These are phyloP conservation scores for Nyctibius bracteatus DNA, from an alignment of 2,113 vertebrate species.

Conservation along the genomic window DNA sequence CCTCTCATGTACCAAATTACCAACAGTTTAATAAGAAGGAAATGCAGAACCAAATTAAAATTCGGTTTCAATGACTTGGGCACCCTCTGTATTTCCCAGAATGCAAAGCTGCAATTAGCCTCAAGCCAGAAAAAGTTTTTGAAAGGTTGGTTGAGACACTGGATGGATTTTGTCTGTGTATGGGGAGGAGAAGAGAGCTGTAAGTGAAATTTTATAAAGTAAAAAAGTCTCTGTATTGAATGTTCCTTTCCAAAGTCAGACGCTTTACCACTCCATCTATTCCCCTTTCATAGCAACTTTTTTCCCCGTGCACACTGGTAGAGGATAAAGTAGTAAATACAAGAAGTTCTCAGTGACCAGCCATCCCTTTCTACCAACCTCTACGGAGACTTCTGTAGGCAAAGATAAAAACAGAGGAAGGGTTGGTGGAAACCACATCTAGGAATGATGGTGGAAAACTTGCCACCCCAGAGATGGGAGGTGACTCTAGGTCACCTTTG, in stretches of 20 bases:
- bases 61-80: constrained; percentile 3
- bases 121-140: constrained; percentile 25
- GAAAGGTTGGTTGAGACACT: background rate
- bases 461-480: background rate
- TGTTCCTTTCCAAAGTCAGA: constrained; percentile 46
- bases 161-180: background rate
- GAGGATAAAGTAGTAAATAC: constrained; percentile 7
- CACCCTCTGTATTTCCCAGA: background rate
- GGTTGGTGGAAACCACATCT: constrained; percentile 12
- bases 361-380: background rate
- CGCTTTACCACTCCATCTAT: background rate
- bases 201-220: background rate
- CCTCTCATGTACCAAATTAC: background rate
- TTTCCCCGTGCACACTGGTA: background rate
- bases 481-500: constrained; percentile 3
- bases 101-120: constrained; percentile 38
- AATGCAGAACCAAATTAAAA: background rate
- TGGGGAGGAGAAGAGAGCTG: background rate
- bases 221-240: background rate
- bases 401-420: background rate
- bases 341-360: constrained; percentile 1
- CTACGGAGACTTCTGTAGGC: background rate
- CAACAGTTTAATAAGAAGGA: constrained; percentile 12
- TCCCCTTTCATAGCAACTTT: constrained; percentile 9
- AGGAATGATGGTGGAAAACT: background rate